Evolutionary conservation across 2,113 vertebrate species (phyloP).

Genomic region (Macaca nemestrina): DNA sequence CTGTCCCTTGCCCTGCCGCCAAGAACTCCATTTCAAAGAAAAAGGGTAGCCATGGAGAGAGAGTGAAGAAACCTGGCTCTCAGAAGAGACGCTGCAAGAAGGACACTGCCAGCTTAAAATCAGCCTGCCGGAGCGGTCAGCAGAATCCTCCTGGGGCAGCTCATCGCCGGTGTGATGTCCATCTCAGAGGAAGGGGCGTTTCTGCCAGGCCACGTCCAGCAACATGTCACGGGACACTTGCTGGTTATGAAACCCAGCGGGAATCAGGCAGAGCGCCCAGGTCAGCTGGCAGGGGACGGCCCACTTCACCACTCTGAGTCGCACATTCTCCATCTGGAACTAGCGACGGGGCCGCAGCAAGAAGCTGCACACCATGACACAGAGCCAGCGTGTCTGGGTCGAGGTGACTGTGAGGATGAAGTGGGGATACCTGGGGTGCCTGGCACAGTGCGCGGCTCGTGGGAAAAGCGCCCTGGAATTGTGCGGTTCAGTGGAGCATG

Average conservation of each 20-base stretch:
- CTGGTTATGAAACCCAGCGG: neutral
- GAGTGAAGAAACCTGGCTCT: neutral
- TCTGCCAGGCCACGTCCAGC: neutral
- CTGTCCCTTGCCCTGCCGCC: neutral
- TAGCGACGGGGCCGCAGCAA: neutral
- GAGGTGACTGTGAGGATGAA: neutral
- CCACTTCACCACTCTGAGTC: accelerated
- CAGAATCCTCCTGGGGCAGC: neutral
- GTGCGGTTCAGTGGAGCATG: accelerated
- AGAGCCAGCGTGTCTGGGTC: neutral
- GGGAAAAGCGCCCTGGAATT: neutral
- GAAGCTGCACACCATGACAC: accelerated
- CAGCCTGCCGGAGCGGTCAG: neutral
- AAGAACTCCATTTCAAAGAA: neutral
- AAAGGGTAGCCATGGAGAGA: neutral
- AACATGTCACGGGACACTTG: neutral
- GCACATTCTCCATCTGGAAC: no score
- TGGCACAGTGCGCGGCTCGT: neutral
- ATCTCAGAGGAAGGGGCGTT: neutral
- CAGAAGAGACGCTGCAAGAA: neutral
- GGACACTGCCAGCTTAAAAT: neutral
- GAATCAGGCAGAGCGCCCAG: neutral
- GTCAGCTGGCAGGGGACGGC: neutral
- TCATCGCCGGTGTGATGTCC: accelerated
- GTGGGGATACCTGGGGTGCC: neutral